phyloP scores from a whole-genome alignment of 2,113 vertebrate genomes.

The Melanerpes aurifrons region DNA sequence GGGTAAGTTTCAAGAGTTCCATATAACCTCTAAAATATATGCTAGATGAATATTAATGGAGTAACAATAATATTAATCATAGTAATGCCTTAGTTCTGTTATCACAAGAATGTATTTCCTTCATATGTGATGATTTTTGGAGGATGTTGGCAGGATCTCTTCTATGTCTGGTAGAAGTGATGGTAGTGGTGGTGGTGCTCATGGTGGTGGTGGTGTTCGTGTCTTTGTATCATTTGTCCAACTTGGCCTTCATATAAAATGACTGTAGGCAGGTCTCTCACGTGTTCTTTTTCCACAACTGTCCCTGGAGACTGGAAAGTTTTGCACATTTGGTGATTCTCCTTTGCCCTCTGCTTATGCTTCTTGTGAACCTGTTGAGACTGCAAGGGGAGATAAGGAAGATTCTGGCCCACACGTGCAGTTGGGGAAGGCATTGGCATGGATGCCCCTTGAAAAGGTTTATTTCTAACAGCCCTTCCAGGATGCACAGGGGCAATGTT shows the following conservation, averaged over 20 bases:
- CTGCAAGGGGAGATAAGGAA: conserved; percentile 83
- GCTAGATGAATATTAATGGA: conserved; percentile 78
- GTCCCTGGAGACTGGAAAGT: conserved; percentile 80
- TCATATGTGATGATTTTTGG: conserved; percentile 55
- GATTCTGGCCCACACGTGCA: conserved; percentile 76
- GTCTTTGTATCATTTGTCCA: conserved; percentile 93
- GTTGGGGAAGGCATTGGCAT: conserved; percentile 74
- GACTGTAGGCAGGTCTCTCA: conserved; percentile 86
- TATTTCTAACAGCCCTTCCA: conserved; percentile 85
- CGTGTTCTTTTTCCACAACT: conserved; percentile 88
- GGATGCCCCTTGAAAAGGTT: conserved; percentile 71
- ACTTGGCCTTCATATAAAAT: conserved; percentile 90
- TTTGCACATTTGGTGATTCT: conserved; percentile 84
- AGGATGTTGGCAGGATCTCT: neutral
- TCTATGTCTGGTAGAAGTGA: conserved; percentile 97
- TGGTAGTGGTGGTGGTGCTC: conserved; percentile 99
- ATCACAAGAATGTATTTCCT: conserved; percentile 55
- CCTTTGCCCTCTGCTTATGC: conserved; percentile 92
- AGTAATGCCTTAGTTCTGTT: conserved; percentile 64
- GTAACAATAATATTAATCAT: conserved; percentile 77
- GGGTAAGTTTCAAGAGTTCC: conserved; percentile 73
- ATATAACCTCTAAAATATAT: conserved; percentile 76
- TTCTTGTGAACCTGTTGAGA: conserved; percentile 88
- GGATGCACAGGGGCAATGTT: conserved; percentile 74
- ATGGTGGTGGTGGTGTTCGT: conserved; percentile 97